Evolutionary conservation across 1,140 invertebrate species (phyloP), one percentile per base, ranked within the genome.

Genomic region (Pseudomyrmex cubaensis): DNA sequence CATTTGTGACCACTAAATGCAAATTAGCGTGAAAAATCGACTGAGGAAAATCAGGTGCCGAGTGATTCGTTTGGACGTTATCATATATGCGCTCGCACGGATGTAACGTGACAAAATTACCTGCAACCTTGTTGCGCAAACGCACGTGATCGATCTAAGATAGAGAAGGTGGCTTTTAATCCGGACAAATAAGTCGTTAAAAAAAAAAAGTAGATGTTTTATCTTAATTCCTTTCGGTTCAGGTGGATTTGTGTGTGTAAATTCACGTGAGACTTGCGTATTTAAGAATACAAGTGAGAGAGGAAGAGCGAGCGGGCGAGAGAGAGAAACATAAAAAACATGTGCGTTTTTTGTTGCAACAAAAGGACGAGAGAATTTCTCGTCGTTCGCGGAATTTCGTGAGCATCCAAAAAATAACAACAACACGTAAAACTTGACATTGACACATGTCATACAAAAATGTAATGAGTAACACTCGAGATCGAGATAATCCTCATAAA

Each of bases 401-500:
- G 54, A 5, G 2, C 10, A 13, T 20, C 15, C n/a, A 7, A 9
- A 61, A 57, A 73, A 59, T 35, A 5, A 73, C 4, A 9, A 59
- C 2, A 48, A 15, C 12, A 48, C 9, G 15, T 15, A 62, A 62
- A 50, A 64, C 22, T 54, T 52, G 10, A 66, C 25, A 10, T 54
- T 76, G 25, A 44, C 25, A 9, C 10, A 8, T 56, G 17, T 66
- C 50, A 2, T 10, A 7, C 15, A 54, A 56, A 0, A 15, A 12
- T 44, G 3, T n/a, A 22, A 77, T n/a, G n/a, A n/a, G 48, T 48
- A 78, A 76, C 7, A 66, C 1, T 13, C 35, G 52, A 50, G 22
- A 62, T 50, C 17, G 15, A 7, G 61, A 70, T 78, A 78, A 69
- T 69, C 15, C 17, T 22, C 17, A 3, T 13, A n/a, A 44, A 7